A percentile compares a stretch with the other conserved stretches of the same genome.
Evolutionary conservation across 2,797 vertebrate species (phyloP).

Genomic region (Sebastes vulpes): DNA sequence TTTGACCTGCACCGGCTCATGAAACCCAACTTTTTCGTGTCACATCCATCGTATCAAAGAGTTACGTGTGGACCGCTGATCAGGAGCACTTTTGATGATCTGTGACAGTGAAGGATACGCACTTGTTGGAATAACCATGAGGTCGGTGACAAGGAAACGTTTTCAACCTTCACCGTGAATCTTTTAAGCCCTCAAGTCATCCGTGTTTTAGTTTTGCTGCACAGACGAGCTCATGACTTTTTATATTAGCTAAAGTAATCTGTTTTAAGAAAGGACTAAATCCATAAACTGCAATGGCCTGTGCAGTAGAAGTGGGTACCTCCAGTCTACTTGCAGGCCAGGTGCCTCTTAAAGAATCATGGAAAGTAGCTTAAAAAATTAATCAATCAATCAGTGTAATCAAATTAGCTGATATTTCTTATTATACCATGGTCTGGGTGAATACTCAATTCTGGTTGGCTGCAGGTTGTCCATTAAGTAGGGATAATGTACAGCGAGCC

Average conservation of each 20-base stretch:
- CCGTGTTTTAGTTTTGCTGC: not conserved
- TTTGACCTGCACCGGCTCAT: constrained; percentile 31
- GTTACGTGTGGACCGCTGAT: constrained; percentile 33
- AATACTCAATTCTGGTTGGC: too few species aligned
- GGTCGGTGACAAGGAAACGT: constrained; percentile 5
- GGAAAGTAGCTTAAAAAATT: accelerated
- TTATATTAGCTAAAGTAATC: not conserved
- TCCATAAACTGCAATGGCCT: not conserved
- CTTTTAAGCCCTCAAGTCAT: constrained; percentile 9
- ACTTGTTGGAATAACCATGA: constrained; percentile 22
- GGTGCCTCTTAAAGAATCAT: not conserved
- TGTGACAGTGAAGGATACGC: constrained; percentile 47
- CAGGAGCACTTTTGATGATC: constrained; percentile 38
- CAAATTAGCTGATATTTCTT: too few species aligned
- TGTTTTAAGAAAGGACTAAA: not conserved
- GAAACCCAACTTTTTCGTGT: constrained; percentile 42
- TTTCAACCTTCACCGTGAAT: constrained; percentile 16
- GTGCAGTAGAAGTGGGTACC: not conserved
- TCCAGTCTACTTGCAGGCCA: too few species aligned
- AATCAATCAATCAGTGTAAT: not conserved
- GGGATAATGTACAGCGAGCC: too few species aligned
- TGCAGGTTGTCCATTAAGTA: too few species aligned
- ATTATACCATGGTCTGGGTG: too few species aligned
- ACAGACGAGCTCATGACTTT: not conserved
- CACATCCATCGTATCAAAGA: constrained; percentile 52